Evolutionary conservation across 2,888 invertebrate species (phyloP), one percentile per base, ranked within the genome.

Genomic region (Octonoba sinensis): DNA sequence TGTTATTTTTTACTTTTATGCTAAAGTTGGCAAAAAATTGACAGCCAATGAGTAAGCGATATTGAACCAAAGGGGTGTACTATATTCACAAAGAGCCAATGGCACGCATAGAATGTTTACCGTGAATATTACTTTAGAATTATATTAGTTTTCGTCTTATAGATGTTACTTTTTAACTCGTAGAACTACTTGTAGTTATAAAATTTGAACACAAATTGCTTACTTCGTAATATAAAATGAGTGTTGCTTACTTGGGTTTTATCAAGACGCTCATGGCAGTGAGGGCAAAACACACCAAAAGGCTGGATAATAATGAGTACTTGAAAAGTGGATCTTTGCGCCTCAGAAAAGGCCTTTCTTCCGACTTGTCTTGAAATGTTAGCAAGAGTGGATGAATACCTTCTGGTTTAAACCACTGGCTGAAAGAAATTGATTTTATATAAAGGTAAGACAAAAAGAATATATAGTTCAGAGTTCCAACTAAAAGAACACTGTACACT

Each of bases 261-360:
- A 92, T 91, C 49, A 93, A 87, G 75, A 91, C 90, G 86, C 93
- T 93, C 62, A 93, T 91, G 13, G 91, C 86, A 72, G 92, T 90
- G 87, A 91, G 90, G 75, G 91, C 91, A 16, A 87, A 51, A 82
- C 87, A 88, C 46, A 93, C 90, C 51, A 92, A 86, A 47, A 92
- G 89, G 47, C 92, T 91, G 85, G 92, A 91, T 0, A 92, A 88
- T 46, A 93, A 89, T 87, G 93, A 96, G 88, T 94, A 96, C 87
- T 95, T 95, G 87, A 95, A 94, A 84, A 96, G 91, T 0, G 94
- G 93, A 89, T 97, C 96, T 0, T 93, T 92, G 85, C 94, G 92
- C 69, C 91, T 89, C 66, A 94, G 89, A 88, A 93, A 96, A 3
- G 92, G 91, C 85, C 92, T 89, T 88, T 96, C 96, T 89, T 91